These are phyloP conservation scores for Trissonchulus sp. DNA, from an alignment of 2,888 invertebrate species.

Conservation along the genomic window DNA sequence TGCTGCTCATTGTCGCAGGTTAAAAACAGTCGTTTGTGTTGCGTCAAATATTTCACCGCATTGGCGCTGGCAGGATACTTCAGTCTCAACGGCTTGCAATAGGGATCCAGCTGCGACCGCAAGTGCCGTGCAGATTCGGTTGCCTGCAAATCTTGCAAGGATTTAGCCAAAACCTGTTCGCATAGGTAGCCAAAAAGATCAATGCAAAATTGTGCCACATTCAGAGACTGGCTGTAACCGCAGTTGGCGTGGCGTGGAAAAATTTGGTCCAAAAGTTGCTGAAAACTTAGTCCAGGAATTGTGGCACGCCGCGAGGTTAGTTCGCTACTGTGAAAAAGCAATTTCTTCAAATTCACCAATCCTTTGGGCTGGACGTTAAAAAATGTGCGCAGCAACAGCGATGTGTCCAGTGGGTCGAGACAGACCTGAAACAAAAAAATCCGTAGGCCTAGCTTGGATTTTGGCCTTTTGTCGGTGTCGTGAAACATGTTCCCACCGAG, in stretches of 20 bases:
- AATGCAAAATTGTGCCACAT: not conserved
- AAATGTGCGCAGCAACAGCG: not conserved
- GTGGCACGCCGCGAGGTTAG: not conserved
- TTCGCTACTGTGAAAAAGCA: not conserved
- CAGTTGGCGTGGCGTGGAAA: no score
- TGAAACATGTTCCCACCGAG: no score
- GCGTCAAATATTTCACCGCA: not conserved
- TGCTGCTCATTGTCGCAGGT: not conserved
- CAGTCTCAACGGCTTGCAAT: not conserved
- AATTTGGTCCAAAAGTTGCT: not conserved
- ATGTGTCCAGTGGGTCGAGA: not conserved
- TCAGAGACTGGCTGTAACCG: not conserved
- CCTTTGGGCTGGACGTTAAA: not conserved
- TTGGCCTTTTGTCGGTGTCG: no score
- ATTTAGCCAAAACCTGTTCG: not conserved
- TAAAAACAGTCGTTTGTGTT: not conserved
- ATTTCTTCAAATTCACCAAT: not conserved
- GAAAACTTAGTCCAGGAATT: not conserved
- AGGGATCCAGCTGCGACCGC: not conserved
- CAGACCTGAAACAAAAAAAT: conserved; percentile 4
- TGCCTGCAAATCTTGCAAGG: not conserved
- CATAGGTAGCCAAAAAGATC: not conserved
- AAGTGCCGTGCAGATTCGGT: not conserved
- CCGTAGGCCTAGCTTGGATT: no score
- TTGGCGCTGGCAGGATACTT: not conserved